These are phyloP conservation scores for Solenopsis fugax DNA, from an alignment of 1,140 invertebrate species.

Conservation along the genomic window DNA sequence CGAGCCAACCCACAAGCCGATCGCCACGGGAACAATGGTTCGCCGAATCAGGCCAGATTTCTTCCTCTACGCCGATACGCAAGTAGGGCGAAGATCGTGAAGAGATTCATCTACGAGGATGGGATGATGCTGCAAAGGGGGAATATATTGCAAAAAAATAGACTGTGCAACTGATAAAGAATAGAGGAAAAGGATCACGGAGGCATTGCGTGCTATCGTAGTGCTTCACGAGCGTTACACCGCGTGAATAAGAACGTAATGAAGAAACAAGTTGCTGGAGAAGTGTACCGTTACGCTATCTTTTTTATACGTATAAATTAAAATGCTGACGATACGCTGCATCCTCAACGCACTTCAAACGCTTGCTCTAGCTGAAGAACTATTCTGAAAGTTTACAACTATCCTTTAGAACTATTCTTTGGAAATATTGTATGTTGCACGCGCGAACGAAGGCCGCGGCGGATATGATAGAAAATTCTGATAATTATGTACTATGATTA, in stretches of 20 bases:
- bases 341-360: neutral
- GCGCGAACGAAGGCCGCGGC: slow-evolving; percentile 1
- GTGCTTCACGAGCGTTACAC: slow-evolving; percentile 10
- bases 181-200: neutral
- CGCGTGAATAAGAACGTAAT: neutral
- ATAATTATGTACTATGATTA: slow-evolving; percentile 14
- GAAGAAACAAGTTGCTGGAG: neutral
- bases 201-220: neutral
- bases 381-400: neutral
- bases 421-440: neutral
- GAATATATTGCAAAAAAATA: neutral
- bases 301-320: slow-evolving; percentile 10
- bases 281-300: neutral
- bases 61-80: neutral
- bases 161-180: neutral
- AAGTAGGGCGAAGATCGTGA: neutral
- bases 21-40: neutral
- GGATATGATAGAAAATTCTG: slow-evolving; percentile 3
- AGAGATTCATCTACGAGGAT: neutral
- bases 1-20: no score
- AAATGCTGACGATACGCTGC: neutral
- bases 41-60: neutral
- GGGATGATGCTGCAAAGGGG: neutral
- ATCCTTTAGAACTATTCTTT: neutral
- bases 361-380: neutral